Base-by-base conservation (phyloP, 2,113 vertebrate genomes). In the Rana temporaria region DNA sequence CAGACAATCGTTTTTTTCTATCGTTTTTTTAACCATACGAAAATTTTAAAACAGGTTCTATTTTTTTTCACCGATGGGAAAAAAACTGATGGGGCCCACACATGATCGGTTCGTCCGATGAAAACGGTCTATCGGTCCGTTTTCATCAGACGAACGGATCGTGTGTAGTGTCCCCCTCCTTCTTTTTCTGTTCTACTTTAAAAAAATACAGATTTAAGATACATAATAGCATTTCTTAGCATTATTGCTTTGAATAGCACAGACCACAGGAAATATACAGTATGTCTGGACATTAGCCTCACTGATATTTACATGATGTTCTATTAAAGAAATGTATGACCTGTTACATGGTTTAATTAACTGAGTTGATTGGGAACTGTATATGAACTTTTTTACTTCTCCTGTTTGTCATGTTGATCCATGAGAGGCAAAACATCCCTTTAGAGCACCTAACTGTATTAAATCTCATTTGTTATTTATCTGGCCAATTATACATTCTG, bases 381-480 rank as follows among this genome's bases (percentile, higher is more conserved):
- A 60, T 6, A n/a, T 57, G n/a, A 60, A 42, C 72, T 75, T 75
- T 75, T 38, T 32, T 30, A 34, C 42, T 74, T 60, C 14, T 75
- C 32, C 32, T 17, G 32, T 62, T 32, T 74, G 55, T 60, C 71
- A 60, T 60, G 55, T 38, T 60, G 56, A 74, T 59, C 62, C 62
- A 66, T 30, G 17, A 52, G 17, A 32, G 42, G 48, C 4, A 55
- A 66, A 78, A 6, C 26, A n/a, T 55, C 76, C 26, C 62, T 55
- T 66, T 78, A 66, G 38, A 53, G 48, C 18, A 67, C 76, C 74
- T 64, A 64, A 77, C 32, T 55, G 64, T 66, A 69, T 79, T 60
- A 69, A 60, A 79, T 59, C 30, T 59, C 53, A 59, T 79, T 57
- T 68, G 53, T 69, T 79, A 24, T 69, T 79, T 79, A 69, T 69